A percentile compares a stretch with the other conserved stretches of the same genome.
phyloP scores from a whole-genome alignment of 1,140 invertebrate genomes.

The Bathynomus jamesi region DNA sequence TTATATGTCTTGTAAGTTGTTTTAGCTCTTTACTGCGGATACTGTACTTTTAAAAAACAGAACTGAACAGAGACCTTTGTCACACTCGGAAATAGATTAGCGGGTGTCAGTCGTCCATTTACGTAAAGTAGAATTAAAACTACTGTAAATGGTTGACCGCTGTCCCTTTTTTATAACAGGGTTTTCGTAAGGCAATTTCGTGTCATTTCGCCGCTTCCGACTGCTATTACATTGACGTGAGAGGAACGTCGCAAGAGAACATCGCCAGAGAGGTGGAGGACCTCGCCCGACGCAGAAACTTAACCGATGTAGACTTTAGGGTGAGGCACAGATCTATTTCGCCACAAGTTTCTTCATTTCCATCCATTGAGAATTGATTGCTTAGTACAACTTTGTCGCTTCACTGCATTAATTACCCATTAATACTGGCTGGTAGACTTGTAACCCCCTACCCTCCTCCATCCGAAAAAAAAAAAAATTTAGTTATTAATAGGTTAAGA shows the following conservation, averaged over 20 bases:
- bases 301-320: slow-evolving; percentile 36
- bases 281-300: slow-evolving; percentile 44
- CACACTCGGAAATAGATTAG: background rate
- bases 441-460: background rate
- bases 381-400: too few relatives aligned
- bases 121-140: background rate
- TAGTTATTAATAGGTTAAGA: too few relatives aligned
- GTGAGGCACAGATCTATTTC: slow-evolving; percentile 1
- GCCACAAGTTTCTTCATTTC: background rate
- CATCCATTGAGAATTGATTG: background rate
- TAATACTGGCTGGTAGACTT: background rate
- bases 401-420: background rate
- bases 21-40: background rate
- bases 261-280: slow-evolving; percentile 59
- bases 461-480: background rate
- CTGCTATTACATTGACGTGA: slow-evolving; percentile 65
- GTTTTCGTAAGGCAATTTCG: slow-evolving; percentile 66
- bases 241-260: slow-evolving; percentile 58
- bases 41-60: background rate
- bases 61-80: background rate
- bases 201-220: slow-evolving; percentile 69
- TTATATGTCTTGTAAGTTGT: background rate
- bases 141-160: too few relatives aligned
- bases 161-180: slow-evolving; percentile 43
- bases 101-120: background rate